A percentile compares a stretch with the other conserved stretches of the same genome.
Evolutionary conservation across 2,113 vertebrate genomes (phyloP).

Genomic region (Prionailurus viverrinus): DNA sequence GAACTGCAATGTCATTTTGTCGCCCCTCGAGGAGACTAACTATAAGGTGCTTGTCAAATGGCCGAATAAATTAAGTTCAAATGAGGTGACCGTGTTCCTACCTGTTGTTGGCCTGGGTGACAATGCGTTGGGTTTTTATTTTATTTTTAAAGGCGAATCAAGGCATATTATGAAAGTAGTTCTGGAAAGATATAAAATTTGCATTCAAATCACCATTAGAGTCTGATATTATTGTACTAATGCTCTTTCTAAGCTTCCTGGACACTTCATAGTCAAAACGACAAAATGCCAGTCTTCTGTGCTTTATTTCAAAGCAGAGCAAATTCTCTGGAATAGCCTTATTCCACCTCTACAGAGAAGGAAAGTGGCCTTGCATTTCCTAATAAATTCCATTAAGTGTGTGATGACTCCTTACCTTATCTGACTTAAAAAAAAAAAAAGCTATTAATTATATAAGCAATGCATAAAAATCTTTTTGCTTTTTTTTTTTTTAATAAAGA

Average conservation of each 20-base stretch:
- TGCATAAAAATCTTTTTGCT: not conserved
- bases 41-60: not conserved
- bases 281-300: not conserved
- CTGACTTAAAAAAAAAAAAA: not conserved
- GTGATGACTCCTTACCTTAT: not conserved
- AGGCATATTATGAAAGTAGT: not conserved
- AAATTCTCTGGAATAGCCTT: not conserved
- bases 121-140: not conserved
- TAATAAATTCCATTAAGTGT: not conserved
- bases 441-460: not conserved
- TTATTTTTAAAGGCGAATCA: not conserved
- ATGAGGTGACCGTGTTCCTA: conserved; percentile 5
- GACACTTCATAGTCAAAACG: not conserved
- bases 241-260: not conserved
- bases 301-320: not conserved
- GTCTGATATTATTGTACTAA: not conserved
- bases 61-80: conserved; percentile 8
- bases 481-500: not conserved
- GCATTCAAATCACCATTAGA: not conserved
- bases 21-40: not conserved
- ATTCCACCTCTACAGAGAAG: too few species aligned
- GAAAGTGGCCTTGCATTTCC: too few species aligned
- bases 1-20: conserved; percentile 12
- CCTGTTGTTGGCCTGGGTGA: not conserved
- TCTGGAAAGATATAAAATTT: not conserved